Conservation (phyloP, 2,113 vertebrate species). For the Cinclus mexicanus region DNA sequence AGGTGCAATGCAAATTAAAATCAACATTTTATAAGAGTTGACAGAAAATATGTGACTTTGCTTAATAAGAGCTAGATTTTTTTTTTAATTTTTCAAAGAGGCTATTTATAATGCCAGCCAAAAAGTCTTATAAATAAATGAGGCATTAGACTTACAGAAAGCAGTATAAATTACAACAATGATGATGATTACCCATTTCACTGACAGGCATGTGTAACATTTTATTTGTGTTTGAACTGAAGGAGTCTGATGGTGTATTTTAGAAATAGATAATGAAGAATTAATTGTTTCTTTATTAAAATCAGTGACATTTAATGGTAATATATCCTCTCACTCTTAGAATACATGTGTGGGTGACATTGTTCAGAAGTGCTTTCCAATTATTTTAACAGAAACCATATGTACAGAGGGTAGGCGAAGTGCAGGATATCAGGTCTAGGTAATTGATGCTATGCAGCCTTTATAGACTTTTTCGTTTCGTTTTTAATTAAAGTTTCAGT, state of each 20-base stretch:
- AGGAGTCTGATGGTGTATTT: constrained; percentile 44
- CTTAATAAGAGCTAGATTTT: background rate
- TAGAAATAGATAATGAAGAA: constrained; percentile 65
- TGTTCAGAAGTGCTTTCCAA: constrained; percentile 69
- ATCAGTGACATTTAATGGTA: constrained; percentile 71
- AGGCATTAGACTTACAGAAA: constrained; percentile 43
- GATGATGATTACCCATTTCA: constrained; percentile 52
- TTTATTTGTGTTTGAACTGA: constrained; percentile 55
- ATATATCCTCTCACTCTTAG: constrained; percentile 63
- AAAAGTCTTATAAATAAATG: constrained; percentile 53
- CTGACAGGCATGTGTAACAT: constrained; percentile 48
- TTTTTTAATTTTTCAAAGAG: constrained; percentile 13
- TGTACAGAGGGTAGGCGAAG: constrained; percentile 53
- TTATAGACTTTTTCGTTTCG: constrained; percentile 54
- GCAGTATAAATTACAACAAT: constrained; percentile 15
- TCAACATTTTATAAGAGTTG: background rate
- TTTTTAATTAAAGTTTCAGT: constrained; percentile 70
- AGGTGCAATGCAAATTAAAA: background rate
- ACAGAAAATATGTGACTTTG: background rate
- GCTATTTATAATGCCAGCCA: constrained; percentile 39
- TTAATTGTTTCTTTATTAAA: constrained; percentile 68
- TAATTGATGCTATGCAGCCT: constrained; percentile 66
- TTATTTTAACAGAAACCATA: constrained; percentile 74
- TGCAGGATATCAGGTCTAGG: constrained; percentile 25
- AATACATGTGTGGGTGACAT: constrained; percentile 73